Base-by-base conservation (phyloP, 2,888 invertebrate genomes). In the Trissonchulus sp. region DNA sequence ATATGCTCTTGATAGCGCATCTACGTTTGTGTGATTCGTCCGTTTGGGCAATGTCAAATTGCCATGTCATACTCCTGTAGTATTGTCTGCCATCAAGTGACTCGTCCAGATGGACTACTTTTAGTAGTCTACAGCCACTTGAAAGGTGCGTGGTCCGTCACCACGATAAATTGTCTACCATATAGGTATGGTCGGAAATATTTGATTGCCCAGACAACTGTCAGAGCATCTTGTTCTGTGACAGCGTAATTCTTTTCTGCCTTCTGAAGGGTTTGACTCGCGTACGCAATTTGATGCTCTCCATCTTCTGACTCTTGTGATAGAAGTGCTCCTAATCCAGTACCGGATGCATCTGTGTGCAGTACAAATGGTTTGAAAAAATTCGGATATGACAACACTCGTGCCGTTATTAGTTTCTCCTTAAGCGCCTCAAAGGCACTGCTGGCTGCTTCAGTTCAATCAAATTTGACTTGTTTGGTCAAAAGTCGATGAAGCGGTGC, bases 121-220 rank as follows among this genome's bases (percentile, higher is more conserved):
- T n/a, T n/a, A n/a, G n/a, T n/a, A n/a, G n/a, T n/a, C n/a, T n/a
- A n/a, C n/a, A n/a, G n/a, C n/a, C n/a, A n/a, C n/a, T n/a, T n/a
- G 18, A 76, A 15, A 23, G 75, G 63, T 69, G 75, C 48, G 34
- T 75, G 74, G 71, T 75, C 77, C 23, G 72, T 74, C 36, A 65
- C 60, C n/a, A 73, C 37, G 18, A 33, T 75, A 0, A 18, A 38
- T 23, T 3, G 2, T 2, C 38, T n/a, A 2, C 48, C 48, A 38
- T 72, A 72, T 28, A 75, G 33, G n/a, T 73, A 33, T 15, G 73
- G 2, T 28, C 63, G 33, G 36, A 78, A 77, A 60, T 76, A 71
- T 18, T 76, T 36, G 1, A 78, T 18, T 0, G 77, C 77, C 77
- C 77, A 78, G 30, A 76, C 75, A 1, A 77, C 75, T 28, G 77